These are phyloP conservation scores for Neotoxoptera formosana DNA, from an alignment of 1,140 invertebrate species.

Conservation along the genomic window DNA sequence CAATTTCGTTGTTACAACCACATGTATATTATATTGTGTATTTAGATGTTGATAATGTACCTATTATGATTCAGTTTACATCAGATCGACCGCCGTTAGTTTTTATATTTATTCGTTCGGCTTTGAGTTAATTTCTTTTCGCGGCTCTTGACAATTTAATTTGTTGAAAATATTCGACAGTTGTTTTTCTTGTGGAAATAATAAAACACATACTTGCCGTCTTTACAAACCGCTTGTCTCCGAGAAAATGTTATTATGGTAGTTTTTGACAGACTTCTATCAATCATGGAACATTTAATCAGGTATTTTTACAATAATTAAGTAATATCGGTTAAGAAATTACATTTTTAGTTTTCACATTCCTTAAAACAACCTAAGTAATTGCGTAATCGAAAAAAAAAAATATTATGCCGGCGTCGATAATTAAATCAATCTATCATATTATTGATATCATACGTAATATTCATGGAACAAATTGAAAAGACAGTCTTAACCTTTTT, in stretches of 20 bases:
- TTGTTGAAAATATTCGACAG: neutral
- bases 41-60: conserved; percentile 20
- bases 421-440: neutral
- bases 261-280: neutral
- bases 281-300: conserved; percentile 33
- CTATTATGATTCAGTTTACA: conserved; percentile 14
- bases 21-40: conserved; percentile 15
- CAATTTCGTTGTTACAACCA: conserved; percentile 25
- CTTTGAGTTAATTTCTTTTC: neutral
- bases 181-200: neutral
- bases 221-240: neutral
- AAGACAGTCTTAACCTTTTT: neutral
- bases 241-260: neutral
- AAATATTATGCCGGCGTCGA: neutral
- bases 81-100: neutral
- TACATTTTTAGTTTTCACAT: neutral
- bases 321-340: neutral
- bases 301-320: conserved; percentile 4
- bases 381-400: neutral
- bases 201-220: neutral
- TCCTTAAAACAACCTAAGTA: neutral
- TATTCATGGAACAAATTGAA: neutral
- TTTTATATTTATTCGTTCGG: neutral
- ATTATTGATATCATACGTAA: neutral
- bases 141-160: neutral